These are phyloP conservation scores for Hirtodrosophila confusa DNA, from an alignment of 2,888 invertebrate genomes.

Conservation along the genomic window DNA sequence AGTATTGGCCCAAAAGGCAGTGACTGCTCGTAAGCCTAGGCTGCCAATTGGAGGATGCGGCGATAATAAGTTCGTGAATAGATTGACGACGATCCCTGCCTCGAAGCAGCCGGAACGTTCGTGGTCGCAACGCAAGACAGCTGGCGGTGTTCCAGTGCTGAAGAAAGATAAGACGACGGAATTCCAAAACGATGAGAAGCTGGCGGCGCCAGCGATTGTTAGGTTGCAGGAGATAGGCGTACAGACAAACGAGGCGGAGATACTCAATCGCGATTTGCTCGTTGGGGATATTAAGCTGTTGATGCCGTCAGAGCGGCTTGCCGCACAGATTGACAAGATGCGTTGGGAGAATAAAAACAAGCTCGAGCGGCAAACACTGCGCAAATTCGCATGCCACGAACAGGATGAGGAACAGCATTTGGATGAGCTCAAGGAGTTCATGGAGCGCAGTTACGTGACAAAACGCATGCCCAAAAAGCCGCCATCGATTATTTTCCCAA, in stretches of 20 bases:
- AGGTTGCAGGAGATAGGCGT: conserved; percentile 53
- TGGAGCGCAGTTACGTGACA: conserved; percentile 71
- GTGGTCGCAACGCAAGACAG: conserved; percentile 23
- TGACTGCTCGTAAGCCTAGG: conserved; percentile 11
- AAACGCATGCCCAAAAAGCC: conserved; percentile 54
- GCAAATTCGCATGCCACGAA: conserved; percentile 70
- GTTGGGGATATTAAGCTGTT: conserved; percentile 70
- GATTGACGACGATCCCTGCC: background rate
- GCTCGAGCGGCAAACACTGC: conserved; percentile 43
- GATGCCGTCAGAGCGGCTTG: conserved; percentile 64
- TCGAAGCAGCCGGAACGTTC: conserved; percentile 32
- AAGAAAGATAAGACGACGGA: conserved; percentile 19
- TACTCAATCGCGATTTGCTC: conserved; percentile 67
- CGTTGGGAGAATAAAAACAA: conserved; percentile 48
- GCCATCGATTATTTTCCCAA: conserved; percentile 18
- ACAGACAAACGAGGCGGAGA: conserved; percentile 78
- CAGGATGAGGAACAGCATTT: conserved; percentile 76
- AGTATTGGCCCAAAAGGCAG: conserved; percentile 6
- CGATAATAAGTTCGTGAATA: conserved; percentile 6
- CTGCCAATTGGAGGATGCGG: background rate
- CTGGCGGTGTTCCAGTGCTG: background rate
- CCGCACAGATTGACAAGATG: conserved; percentile 61
- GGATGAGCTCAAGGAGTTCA: conserved; percentile 76
- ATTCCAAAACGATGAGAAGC: background rate
- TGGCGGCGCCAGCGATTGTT: background rate